Percentiles rank a stretch among this genome's conserved stretches.
phyloP scores from a whole-genome alignment of 2,113 vertebrate genomes.

The Strix uralensis region DNA sequence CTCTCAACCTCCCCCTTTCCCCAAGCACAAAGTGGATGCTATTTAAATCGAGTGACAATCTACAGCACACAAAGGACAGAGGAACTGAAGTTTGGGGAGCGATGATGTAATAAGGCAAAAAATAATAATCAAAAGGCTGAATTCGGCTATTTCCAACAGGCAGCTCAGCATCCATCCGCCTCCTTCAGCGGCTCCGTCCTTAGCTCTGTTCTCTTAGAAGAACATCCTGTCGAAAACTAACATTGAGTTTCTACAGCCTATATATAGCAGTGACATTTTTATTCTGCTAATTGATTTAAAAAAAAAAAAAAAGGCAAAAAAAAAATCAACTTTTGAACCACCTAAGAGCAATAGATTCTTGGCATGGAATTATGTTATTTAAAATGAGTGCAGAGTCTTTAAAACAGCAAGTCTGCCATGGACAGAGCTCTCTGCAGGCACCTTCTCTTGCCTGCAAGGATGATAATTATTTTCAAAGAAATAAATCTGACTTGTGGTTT shows the following conservation, averaged over 20 bases:
- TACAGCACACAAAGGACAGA: neutral
- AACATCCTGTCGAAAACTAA: constrained; percentile 2
- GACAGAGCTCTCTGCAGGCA: neutral
- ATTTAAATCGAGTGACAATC: neutral
- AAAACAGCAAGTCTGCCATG: neutral
- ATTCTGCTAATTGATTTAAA: constrained; percentile 32
- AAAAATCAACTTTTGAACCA: constrained; percentile 25
- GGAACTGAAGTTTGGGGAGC: neutral
- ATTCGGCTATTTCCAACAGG: neutral
- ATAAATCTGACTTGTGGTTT: constrained; percentile 1
- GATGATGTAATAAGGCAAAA: neutral
- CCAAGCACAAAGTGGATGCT: neutral
- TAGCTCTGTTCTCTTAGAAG: neutral
- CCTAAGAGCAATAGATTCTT: neutral
- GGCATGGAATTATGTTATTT: neutral
- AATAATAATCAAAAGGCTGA: neutral
- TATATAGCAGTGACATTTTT: constrained; percentile 51
- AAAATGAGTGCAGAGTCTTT: neutral
- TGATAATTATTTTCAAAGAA: constrained; percentile 24
- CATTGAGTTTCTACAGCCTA: constrained; percentile 10
- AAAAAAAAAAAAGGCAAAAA: neutral
- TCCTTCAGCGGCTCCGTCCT: neutral
- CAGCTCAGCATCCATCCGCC: neutral
- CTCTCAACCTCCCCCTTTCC: neutral
- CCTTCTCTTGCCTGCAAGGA: constrained; percentile 16